Conservation (phyloP, 2,113 vertebrate species). For the Pomatostomus ruficeps region DNA sequence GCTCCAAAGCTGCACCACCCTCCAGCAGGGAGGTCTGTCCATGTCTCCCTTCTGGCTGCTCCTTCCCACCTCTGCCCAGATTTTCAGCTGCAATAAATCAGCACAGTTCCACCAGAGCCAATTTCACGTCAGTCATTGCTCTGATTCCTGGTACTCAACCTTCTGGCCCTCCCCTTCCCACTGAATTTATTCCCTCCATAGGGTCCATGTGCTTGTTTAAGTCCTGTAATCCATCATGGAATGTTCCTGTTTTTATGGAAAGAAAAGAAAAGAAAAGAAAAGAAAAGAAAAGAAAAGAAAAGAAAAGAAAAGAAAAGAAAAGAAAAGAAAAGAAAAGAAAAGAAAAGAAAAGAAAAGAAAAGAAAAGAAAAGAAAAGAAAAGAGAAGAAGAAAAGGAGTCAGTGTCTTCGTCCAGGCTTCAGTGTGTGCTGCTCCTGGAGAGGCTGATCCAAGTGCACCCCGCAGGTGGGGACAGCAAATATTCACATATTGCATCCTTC, state of each 20-base stretch:
- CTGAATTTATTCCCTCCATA: neutral
- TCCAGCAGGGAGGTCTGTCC: neutral
- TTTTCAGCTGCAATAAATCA: neutral
- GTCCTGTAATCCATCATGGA: neutral
- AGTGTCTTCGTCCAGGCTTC: neutral
- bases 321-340: too few relatives aligned
- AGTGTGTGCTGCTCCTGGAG: neutral
- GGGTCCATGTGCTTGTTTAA: neutral
- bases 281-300: too few relatives aligned
- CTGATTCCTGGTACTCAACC: neutral
- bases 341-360: too few relatives aligned
- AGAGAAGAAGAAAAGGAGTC: neutral
- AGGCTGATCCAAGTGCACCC: neutral
- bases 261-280: neutral
- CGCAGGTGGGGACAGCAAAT: rapidly evolving
- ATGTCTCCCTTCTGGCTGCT: neutral
- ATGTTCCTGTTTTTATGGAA: neutral
- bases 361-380: too few relatives aligned
- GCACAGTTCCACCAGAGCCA: neutral
- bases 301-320: too few relatives aligned
- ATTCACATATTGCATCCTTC: rapidly evolving
- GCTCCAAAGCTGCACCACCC: neutral
- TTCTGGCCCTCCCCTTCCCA: neutral
- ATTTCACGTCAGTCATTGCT: neutral
- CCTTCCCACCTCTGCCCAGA: neutral